Evolutionary conservation across 1,140 invertebrate species (phyloP).

Genomic region (Drosophila parvula): DNA sequence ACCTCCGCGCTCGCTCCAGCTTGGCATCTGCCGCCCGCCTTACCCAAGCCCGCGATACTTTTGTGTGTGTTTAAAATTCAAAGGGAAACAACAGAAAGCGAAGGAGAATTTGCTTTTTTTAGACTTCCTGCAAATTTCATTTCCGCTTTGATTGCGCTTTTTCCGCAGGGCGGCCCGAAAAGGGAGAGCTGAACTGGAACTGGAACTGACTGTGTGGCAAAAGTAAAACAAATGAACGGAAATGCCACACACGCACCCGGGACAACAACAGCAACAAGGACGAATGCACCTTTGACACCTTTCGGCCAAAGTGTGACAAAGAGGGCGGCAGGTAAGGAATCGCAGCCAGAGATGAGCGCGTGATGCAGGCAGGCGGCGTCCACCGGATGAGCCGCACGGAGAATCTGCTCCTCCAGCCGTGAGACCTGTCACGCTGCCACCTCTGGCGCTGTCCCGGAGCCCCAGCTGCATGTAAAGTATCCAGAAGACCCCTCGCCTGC

Average conservation of each 20-base stretch:
- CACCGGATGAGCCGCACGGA: neutral
- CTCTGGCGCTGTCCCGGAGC: slow-evolving; percentile 35
- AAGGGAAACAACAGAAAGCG: slow-evolving; percentile 30
- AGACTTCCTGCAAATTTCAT: slow-evolving; percentile 81
- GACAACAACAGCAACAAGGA: slow-evolving; percentile 51
- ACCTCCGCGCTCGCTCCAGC: slow-evolving; percentile 5
- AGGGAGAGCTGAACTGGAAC: neutral
- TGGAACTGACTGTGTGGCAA: slow-evolving; percentile 45
- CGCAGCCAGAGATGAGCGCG: slow-evolving; percentile 42
- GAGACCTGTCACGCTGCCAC: slow-evolving; percentile 18
- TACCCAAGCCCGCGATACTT: slow-evolving; percentile 19
- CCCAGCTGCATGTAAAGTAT: slow-evolving; percentile 76
- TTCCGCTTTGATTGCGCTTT: slow-evolving; percentile 83
- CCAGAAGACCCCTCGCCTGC: slow-evolving; percentile 33
- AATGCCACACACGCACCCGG: slow-evolving; percentile 77
- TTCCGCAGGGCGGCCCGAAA: slow-evolving; percentile 53
- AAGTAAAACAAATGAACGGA: slow-evolving; percentile 83
- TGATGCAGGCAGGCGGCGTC: slow-evolving; percentile 4
- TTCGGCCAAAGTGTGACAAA: slow-evolving; percentile 77
- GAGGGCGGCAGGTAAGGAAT: slow-evolving; percentile 35
- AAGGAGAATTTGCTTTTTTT: slow-evolving; percentile 26
- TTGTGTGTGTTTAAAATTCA: slow-evolving; percentile 49
- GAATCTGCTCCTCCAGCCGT: neutral
- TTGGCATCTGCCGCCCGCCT: neutral
- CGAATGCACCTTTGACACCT: slow-evolving; percentile 79